Base-by-base conservation (phyloP, 1,140 invertebrate species). In the Propsilocerus akamusi region DNA sequence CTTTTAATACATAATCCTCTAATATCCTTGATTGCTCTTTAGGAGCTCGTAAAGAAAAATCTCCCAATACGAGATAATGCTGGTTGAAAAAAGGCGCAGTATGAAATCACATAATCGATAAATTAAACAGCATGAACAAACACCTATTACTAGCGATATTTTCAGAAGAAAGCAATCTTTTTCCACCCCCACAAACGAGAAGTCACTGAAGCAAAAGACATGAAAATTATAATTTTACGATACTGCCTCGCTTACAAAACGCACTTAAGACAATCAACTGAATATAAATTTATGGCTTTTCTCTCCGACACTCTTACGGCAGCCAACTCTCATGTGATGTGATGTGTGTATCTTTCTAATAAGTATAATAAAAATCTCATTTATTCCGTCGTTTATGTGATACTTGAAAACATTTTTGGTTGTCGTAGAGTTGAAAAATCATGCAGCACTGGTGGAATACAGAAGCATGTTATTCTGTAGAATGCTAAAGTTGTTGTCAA, bases 191-290 rank as follows among this genome's bases (percentile, higher is more conserved):
- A 17, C 12, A 41, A 6, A 17, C 5, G 14, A 20, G 8, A 41
- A 17, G 22, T 41, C 6, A 41, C 17, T 6, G 34, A 17, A 17
- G 11, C 10, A 41, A 41, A 20, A 17, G 14, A 41, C 34, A 41
- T 41, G 34, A 41, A 41, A 41, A 41, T 41, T 41, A 41, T 41
- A 41, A 41, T 41, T 41, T 41, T 41, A 41, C 34, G 34, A 41
- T 41, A 41, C 34, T 22, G 14, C 34, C 34, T 41, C 34, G 10
- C 10, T 7, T 41, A 17, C 34, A 41, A 17, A 20, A 20, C 17
- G 17, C 34, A 41, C 34, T 41, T 41, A 41, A 41, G 34, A 41
- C 34, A 41, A 41, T 41, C 34, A 41, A 41, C 34, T 41, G 34
- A 41, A 41, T 41, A 41, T 41, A 41, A 41, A 41, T 41, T 41